Conservation (phyloP, 2,888 invertebrate genomes). For the Stictocephala bisonia region DNA sequence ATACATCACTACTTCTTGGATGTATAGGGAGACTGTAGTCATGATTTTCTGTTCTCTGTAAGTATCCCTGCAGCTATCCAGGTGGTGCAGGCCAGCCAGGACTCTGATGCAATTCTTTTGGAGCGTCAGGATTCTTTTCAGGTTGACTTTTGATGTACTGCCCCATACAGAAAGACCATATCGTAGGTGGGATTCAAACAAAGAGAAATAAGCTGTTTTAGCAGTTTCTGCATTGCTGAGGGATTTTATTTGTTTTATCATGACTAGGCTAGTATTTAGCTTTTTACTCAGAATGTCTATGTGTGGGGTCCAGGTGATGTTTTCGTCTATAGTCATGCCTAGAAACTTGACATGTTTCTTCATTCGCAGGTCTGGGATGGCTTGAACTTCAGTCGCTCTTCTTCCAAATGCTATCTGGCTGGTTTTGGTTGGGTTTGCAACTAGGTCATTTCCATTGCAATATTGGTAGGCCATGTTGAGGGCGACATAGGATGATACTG, state of each 20-base stretch:
- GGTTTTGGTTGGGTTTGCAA: background rate
- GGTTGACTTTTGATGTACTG: background rate
- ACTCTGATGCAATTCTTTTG: background rate
- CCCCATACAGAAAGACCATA: conserved; percentile 13
- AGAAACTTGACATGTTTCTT: conserved; percentile 6
- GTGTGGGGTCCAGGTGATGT: background rate
- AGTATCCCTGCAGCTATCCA: background rate
- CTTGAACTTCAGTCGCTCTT: background rate
- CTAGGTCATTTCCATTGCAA: conserved; percentile 1
- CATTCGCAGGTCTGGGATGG: background rate
- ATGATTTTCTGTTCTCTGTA: background rate
- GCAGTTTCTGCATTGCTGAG: background rate
- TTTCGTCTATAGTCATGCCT: background rate
- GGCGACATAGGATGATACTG: background rate
- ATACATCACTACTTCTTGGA: background rate
- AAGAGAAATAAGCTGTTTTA: background rate
- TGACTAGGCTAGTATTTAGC: conserved; percentile 2
- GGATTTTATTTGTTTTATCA: conserved; percentile 5
- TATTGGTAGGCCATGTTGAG: conserved; percentile 4
- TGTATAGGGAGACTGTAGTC: background rate
- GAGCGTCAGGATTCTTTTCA: background rate
- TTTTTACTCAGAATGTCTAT: background rate
- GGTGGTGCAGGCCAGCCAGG: background rate
- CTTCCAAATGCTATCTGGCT: conserved; percentile 18
- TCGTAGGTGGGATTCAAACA: background rate